Evolutionary conservation across 1,140 invertebrate species (phyloP).

Genomic region (Neocloeon triangulifer): DNA sequence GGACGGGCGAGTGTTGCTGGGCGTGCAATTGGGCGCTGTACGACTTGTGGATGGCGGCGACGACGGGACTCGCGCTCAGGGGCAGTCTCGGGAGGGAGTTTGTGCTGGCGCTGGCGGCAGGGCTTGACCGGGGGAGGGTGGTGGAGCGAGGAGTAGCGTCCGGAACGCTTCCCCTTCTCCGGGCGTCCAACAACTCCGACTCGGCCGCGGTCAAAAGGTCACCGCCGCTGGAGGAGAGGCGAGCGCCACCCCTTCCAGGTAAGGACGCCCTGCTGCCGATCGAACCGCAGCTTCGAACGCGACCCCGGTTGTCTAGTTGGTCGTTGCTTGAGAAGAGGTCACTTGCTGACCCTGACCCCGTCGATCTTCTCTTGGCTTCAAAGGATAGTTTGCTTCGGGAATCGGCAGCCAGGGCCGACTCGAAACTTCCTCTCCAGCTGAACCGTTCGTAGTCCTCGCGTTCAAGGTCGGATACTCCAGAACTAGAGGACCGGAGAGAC

Average conservation of each 20-base stretch:
- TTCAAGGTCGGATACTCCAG: constrained; percentile 27
- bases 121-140: constrained; percentile 32
- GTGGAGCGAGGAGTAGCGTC: constrained; percentile 34
- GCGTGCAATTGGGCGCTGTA: constrained; percentile 27
- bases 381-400: constrained; percentile 52
- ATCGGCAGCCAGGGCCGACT: constrained; percentile 63
- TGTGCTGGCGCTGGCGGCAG: constrained; percentile 29
- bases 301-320: constrained; percentile 17
- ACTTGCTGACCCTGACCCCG: constrained; percentile 9
- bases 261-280: constrained; percentile 35
- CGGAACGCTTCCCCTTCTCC: constrained; percentile 39
- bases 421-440: constrained; percentile 75
- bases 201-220: constrained; percentile 11
- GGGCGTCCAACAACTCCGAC: constrained; percentile 20
- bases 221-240: constrained; percentile 2
- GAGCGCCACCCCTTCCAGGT: constrained; percentile 1
- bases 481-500: constrained; percentile 16
- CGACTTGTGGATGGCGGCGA: constrained; percentile 35
- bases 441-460: constrained; percentile 65
- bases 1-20: constrained; percentile 7
- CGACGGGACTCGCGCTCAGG: constrained; percentile 25
- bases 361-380: constrained; percentile 31
- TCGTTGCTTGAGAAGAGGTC: constrained; percentile 10
- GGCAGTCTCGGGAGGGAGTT: constrained; percentile 50
- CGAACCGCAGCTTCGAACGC: constrained; percentile 58